Conservation (phyloP, 2,113 vertebrate genomes). For the Holacanthus passer region DNA sequence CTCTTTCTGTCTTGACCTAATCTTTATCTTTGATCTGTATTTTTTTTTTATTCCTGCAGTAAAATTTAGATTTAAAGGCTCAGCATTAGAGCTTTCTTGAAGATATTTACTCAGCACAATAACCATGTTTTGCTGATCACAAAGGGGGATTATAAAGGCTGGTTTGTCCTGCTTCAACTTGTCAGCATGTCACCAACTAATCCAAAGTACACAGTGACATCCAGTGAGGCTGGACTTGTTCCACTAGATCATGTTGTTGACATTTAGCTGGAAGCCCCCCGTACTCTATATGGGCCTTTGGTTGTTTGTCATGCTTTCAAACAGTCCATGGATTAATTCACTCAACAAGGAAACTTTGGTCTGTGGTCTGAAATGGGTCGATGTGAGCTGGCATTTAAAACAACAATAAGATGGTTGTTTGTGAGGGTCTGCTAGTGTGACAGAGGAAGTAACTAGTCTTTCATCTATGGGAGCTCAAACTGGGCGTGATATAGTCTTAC, state of each 20-base stretch:
- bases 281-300: slow-evolving; percentile 21
- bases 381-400: slow-evolving; percentile 78
- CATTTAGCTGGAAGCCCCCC: slow-evolving; percentile 62
- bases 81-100: not conserved
- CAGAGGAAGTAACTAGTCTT: slow-evolving; percentile 22
- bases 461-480: not conserved
- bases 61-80: not conserved
- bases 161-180: slow-evolving; percentile 17
- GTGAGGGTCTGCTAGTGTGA: slow-evolving; percentile 35
- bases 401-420: slow-evolving; percentile 63
- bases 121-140: not conserved
- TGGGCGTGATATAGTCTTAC: not conserved
- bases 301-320: slow-evolving; percentile 71
- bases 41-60: not conserved
- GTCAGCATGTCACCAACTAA: slow-evolving; percentile 52
- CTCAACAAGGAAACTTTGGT: slow-evolving; percentile 51
- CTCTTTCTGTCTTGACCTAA: not conserved
- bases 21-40: not conserved
- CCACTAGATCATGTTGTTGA: slow-evolving; percentile 64
- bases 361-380: slow-evolving; percentile 63
- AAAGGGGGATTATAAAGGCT: not conserved
- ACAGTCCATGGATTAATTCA: slow-evolving; percentile 68
- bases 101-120: not conserved
- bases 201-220: slow-evolving; percentile 38
- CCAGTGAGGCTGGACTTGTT: slow-evolving; percentile 45